Percentiles rank a stretch among this genome's conserved stretches.
These are phyloP conservation scores for Lanius ludovicianus DNA, from an alignment of 2,113 vertebrate genomes.

Conservation along the genomic window DNA sequence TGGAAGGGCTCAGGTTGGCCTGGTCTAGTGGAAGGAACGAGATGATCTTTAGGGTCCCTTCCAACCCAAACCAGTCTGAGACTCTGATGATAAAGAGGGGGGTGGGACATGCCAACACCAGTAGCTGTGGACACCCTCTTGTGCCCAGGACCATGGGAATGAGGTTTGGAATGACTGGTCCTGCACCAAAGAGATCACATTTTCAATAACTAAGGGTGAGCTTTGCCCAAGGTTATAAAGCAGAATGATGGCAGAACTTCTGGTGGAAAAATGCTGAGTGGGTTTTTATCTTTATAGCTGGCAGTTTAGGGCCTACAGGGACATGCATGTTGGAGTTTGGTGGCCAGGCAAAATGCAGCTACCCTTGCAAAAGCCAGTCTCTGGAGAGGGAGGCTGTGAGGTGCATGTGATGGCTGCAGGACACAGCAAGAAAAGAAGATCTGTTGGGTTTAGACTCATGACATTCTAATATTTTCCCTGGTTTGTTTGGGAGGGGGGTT, in stretches of 20 bases:
- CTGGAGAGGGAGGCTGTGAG: neutral
- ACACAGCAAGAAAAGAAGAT: neutral
- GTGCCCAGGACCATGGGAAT: neutral
- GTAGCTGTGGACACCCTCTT: rapidly evolving
- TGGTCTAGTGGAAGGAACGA: neutral
- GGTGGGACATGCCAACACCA: neutral
- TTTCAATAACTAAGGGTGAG: neutral
- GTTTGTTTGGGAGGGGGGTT: neutral
- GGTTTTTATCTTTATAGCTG: slow-evolving; percentile 32
- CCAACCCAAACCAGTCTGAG: neutral
- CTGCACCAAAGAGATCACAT: neutral
- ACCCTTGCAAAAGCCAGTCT: neutral
- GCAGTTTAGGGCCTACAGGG: slow-evolving; percentile 7
- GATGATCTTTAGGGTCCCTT: neutral
- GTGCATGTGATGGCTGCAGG: neutral
- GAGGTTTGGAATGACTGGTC: rapidly evolving
- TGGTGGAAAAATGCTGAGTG: slow-evolving; percentile 11
- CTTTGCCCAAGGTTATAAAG: slow-evolving; percentile 22
- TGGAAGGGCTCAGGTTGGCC: neutral
- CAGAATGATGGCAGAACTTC: neutral
- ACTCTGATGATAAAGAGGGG: neutral
- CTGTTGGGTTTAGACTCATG: neutral
- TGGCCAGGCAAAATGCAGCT: neutral
- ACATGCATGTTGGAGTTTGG: neutral
- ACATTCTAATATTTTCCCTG: neutral